A percentile compares a stretch with the other conserved stretches of the same genome.
Evolutionary conservation across 2,113 vertebrate genomes (phyloP).

Genomic region (Hemiscyllium ocellatum): DNA sequence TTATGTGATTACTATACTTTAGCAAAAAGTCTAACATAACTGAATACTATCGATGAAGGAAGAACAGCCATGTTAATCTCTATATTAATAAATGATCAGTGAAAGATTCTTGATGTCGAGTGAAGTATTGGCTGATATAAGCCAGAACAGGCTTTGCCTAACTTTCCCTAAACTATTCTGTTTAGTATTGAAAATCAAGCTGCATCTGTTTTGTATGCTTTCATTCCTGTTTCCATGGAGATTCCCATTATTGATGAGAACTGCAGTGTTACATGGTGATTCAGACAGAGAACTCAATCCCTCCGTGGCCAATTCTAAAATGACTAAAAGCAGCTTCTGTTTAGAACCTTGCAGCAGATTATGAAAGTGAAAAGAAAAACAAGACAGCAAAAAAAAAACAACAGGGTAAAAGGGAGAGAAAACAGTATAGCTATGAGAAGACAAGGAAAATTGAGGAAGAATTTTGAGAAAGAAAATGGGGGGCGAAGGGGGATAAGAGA

Average conservation of each 20-base stretch:
- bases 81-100: neutral
- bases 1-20: neutral
- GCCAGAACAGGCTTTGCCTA: too few relatives aligned
- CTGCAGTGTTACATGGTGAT: neutral
- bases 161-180: neutral
- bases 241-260: neutral
- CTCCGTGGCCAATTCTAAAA: neutral
- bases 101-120: neutral
- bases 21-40: neutral
- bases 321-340: neutral
- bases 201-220: neutral
- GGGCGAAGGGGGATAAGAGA: too few relatives aligned
- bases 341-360: neutral
- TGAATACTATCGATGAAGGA: neutral
- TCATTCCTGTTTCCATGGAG: neutral
- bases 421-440: neutral
- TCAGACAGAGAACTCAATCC: neutral
- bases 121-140: neutral
- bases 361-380: neutral
- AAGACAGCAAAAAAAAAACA: neutral
- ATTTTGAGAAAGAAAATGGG: neutral
- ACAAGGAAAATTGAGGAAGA: neutral
- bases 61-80: neutral
- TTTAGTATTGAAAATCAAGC: neutral
- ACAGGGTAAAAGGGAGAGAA: neutral